Evolutionary conservation across 1,140 invertebrate genomes (phyloP), one percentile per base, ranked within the genome.

Genomic region (Platyscapa corneri): DNA sequence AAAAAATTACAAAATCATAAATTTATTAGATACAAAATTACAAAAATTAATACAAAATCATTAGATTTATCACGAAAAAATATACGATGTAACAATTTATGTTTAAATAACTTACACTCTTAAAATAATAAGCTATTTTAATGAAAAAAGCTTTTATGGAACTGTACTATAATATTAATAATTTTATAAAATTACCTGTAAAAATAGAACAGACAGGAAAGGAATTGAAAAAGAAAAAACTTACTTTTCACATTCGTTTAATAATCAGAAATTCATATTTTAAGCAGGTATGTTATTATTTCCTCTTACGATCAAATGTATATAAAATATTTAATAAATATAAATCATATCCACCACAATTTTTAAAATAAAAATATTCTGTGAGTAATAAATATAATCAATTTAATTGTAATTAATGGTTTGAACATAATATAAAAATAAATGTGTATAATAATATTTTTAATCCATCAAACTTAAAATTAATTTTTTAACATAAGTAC

Each of bases 31-130:
- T n/a, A n/a, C n/a, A n/a, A n/a, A n/a, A n/a, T n/a, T n/a, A n/a
- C n/a, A n/a, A n/a, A n/a, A n/a, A n/a, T n/a, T n/a, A n/a, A n/a
- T n/a, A n/a, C n/a, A n/a, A n/a, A n/a, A n/a, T n/a, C n/a, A n/a
- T n/a, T n/a, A n/a, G n/a, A n/a, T n/a, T n/a, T 46, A 74, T 42
- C 74, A 42, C 46, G 53, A 60, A 80, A 53, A 60, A 65, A 46
- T 65, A 67, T 18, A 14, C 23, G 39, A 49, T 5, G 30, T 34
- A 64, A 64, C 34, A 10, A 34, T 82, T 46, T 30, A n/a, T 67
- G 7, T 49, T 82, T 72, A 82, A 56, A 34, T 82, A 72, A 27
- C 5, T 74, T 42, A 27, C 6, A 34, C 34, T 34, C 5, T 46
- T 46, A 46, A 7, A 12, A 46, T 46, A 12, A 46, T 46, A 46